phyloP scores from a whole-genome alignment of 2,888 invertebrate genomes.

The Neoaliturus tenellus region DNA sequence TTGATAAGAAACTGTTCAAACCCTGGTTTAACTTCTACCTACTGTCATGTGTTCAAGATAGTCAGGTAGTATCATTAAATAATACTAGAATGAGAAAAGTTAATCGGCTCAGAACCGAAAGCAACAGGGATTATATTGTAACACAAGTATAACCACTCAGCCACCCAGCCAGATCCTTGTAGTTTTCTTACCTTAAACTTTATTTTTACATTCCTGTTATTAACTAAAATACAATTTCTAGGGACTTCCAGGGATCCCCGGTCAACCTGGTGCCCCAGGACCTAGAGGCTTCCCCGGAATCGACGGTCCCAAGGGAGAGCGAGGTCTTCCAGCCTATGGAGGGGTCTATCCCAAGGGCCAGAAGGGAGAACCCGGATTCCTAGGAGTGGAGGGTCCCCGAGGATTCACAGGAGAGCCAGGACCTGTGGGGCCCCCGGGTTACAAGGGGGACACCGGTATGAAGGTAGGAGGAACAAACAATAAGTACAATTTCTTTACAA shows the following conservation, averaged over 20 bases:
- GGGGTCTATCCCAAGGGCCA: conserved; percentile 85
- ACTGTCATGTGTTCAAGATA: too few species aligned
- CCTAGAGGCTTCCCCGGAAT: conserved; percentile 85
- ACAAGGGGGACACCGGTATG: conserved; percentile 79
- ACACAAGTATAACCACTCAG: too few species aligned
- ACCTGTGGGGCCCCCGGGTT: conserved; percentile 76
- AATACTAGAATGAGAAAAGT: too few species aligned
- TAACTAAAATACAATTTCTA: conserved; percentile 68
- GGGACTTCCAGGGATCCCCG: conserved; percentile 85
- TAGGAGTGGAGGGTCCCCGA: conserved; percentile 82
- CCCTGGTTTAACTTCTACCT: too few species aligned
- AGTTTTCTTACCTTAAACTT: too few species aligned
- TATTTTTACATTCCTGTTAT: too few species aligned
- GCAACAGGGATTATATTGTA: too few species aligned
- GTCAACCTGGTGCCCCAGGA: conserved; percentile 82
- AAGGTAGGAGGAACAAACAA: conserved; percentile 72
- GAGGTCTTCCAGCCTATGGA: conserved; percentile 87
- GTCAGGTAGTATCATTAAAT: too few species aligned
- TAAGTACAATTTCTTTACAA: too few species aligned
- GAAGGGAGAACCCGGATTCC: conserved; percentile 89
- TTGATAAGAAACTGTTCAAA: too few species aligned
- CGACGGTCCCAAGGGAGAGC: conserved; percentile 83
- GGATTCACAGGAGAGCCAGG: conserved; percentile 81
- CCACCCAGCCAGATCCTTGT: too few species aligned
- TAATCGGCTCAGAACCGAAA: too few species aligned